Evolutionary conservation across 2,113 vertebrate species (phyloP).

Genomic region (Pipra filicauda): DNA sequence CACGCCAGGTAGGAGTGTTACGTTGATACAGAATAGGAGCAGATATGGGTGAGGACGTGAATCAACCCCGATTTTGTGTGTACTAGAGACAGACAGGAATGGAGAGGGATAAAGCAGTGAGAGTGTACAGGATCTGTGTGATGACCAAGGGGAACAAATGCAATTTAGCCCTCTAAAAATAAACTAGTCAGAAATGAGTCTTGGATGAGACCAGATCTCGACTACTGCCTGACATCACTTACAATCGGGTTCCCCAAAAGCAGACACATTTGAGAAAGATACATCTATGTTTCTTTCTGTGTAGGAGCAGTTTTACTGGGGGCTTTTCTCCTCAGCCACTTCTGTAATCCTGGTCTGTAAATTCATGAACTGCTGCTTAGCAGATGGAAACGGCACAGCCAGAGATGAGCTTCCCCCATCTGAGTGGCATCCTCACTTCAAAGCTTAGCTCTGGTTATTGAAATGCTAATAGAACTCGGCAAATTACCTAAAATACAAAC

Average conservation of each 20-base stretch:
- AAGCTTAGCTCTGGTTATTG: constrained; percentile 32
- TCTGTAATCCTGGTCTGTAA: neutral
- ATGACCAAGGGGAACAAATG: neutral
- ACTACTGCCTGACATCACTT: neutral
- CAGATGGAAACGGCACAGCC: neutral
- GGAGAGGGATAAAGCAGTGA: neutral
- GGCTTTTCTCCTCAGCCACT: neutral
- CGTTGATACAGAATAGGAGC: neutral
- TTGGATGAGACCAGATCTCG: neutral
- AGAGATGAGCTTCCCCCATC: neutral
- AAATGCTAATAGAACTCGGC: constrained; percentile 42
- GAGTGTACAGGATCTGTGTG: neutral
- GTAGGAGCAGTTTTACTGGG: neutral
- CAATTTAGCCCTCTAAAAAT: neutral
- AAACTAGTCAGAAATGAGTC: neutral
- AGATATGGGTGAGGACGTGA: neutral
- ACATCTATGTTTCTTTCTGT: neutral
- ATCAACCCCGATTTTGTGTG: neutral
- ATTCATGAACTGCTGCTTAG: neutral
- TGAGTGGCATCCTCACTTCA: neutral
- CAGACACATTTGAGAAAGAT: neutral
- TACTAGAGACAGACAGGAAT: neutral
- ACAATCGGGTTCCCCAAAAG: neutral
- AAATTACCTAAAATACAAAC: neutral
- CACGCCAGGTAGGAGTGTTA: neutral